Evolutionary conservation across 2,797 vertebrate species (phyloP).

Genomic region (Sciurus vulgaris): DNA sequence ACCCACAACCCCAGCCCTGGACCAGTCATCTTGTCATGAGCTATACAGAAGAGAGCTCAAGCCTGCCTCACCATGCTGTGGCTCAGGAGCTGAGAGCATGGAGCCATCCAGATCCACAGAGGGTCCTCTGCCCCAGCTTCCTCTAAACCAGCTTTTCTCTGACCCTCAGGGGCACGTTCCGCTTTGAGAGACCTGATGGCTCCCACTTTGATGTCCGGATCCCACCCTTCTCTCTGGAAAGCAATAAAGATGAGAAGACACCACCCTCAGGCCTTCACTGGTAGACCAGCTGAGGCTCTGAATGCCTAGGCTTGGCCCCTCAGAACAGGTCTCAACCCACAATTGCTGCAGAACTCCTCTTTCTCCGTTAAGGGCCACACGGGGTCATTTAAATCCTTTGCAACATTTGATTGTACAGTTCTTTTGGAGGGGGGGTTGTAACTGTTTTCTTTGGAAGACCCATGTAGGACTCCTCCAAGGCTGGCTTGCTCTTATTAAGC

Average conservation of each 20-base stretch:
- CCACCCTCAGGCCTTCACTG: constrained; percentile 93
- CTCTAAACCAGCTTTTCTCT: constrained; percentile 49
- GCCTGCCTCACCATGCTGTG: neutral
- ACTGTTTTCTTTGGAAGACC: constrained; percentile 60
- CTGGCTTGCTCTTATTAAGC: neutral
- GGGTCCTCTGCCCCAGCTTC: neutral
- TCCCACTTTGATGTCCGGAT: constrained; percentile 99
- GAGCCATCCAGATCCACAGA: neutral
- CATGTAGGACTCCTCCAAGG: constrained; percentile 60
- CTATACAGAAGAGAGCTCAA: neutral
- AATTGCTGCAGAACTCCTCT: constrained; percentile 75
- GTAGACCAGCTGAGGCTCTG: constrained; percentile 85
- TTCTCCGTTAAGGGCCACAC: neutral
- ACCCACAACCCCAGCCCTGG: no score
- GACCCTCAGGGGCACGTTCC: constrained; percentile 95
- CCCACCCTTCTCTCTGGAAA: constrained; percentile 98
- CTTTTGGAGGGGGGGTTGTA: neutral
- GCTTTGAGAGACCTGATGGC: constrained; percentile 97
- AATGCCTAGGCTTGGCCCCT: neutral
- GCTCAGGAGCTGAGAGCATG: neutral
- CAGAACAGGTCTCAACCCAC: constrained; percentile 50
- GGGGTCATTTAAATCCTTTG: constrained; percentile 46
- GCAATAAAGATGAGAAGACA: constrained; percentile 95
- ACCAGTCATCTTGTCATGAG: neutral
- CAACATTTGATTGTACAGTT: constrained; percentile 36